Evolutionary conservation across 2,888 invertebrate genomes (phyloP), one percentile per base, ranked within the genome.

Genomic region (Lasioglossum pauxillum): DNA sequence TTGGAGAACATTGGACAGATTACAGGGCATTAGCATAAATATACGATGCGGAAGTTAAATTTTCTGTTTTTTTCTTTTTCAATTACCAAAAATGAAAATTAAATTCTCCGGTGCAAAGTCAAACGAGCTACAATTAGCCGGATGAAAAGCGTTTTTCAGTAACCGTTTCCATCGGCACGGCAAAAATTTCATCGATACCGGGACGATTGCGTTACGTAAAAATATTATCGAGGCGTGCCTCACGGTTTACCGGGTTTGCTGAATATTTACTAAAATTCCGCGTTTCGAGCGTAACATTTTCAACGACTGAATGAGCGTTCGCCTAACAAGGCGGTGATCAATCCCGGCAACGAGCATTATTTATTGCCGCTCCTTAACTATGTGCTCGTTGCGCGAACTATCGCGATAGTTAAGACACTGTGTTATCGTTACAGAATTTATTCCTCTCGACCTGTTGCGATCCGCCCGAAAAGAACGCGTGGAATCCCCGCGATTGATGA

Each of bases 191-290:
- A 74, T 78, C 73, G 57, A 35, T 31, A 35, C 35, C 14, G 35
- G 31, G 31, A 49, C 60, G 69, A 75, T 84, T 53, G 75, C 38
- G 44, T 83, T 79, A 82, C 75, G 46, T 76, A 83, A 85, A 71
- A 83, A 79, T 79, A 84, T 72, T 76, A 44, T 60, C 69, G 27
- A 41, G 46, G 16, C 27, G 19, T 53, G 31, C 5, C 49, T 76
- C 67, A 12, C 57, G 75, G n/a, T 85, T 67, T 67, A 31, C 46
- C 60, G 67, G 46, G 10, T 60, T 16, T 7, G 41, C 44, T 46
- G 31, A 44, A 27, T 79, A 79, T 53, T 60, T 79, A 38, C 46
- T 67, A 5, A 67, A 85, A 83, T 76, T 76, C 60, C 57, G 41
- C 69, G 44, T 41, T 35, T n/a, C 35, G 5, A 44, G 31, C 35